Conservation (phyloP, 2,113 vertebrate species). For the Nematolebias whitei region DNA sequence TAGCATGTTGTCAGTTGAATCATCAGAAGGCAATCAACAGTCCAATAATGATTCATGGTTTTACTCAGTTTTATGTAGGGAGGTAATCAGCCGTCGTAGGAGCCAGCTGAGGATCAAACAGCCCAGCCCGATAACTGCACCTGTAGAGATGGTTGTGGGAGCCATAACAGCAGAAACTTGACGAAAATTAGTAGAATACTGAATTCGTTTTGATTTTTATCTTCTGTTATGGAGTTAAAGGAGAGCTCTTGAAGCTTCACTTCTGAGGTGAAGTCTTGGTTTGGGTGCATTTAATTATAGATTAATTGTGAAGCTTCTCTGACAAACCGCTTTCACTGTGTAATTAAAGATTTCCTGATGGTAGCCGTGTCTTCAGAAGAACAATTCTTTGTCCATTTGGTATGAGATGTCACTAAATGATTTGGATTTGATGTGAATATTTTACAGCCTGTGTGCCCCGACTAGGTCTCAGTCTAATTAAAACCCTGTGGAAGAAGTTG, state of each 20-base stretch:
- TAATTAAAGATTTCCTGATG: neutral
- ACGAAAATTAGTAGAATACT: no score
- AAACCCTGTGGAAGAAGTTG: neutral
- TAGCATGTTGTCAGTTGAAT: no score
- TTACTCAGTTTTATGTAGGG: no score
- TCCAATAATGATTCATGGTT: no score
- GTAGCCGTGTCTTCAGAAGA: neutral
- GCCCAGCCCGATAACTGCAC: no score
- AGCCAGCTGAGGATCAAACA: no score
- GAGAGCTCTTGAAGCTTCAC: neutral
- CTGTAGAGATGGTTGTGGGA: no score
- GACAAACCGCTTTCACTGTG: no score
- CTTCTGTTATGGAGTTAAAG: neutral
- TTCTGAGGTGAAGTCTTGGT: neutral
- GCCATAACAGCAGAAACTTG: no score
- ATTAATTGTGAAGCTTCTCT: neutral
- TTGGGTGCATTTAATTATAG: neutral
- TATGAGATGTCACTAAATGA: neutral
- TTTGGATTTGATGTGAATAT: neutral
- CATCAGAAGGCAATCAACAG: no score
- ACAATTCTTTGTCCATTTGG: neutral
- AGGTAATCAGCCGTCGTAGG: no score
- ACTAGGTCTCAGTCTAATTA: neutral
- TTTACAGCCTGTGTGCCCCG: neutral
- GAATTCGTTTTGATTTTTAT: no score